phyloP scores from a whole-genome alignment of 2,113 vertebrate species.

The Melanotaenia duboulayi region DNA sequence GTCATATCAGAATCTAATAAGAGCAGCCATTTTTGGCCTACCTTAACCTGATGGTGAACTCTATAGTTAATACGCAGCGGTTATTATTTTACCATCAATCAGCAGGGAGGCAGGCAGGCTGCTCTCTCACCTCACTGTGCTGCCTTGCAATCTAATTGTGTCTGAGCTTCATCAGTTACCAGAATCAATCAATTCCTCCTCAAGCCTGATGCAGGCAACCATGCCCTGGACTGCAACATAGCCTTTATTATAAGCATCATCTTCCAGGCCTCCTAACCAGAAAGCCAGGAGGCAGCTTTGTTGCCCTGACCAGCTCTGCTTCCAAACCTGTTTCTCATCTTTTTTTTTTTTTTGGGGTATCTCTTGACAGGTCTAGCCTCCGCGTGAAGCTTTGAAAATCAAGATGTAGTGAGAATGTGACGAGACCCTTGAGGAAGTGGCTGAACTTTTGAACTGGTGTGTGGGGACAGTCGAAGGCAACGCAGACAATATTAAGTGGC shows the following conservation, averaged over 20 bases:
- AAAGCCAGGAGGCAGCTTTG: constrained; percentile 84
- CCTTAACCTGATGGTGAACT: constrained; percentile 97
- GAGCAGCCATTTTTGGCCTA: constrained; percentile 90
- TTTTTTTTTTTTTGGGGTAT: constrained; percentile 82
- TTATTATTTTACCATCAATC: constrained; percentile 99
- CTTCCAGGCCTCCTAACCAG: constrained; percentile 88
- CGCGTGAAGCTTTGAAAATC: constrained; percentile 76
- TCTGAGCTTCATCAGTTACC: constrained; percentile 95
- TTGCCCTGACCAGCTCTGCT: constrained; percentile 68
- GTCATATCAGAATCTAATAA: constrained; percentile 92
- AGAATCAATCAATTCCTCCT: constrained; percentile 91
- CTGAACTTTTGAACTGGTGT: constrained; percentile 83
- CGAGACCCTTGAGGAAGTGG: constrained; percentile 82
- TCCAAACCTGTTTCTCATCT: constrained; percentile 89
- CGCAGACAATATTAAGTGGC: constrained; percentile 77
- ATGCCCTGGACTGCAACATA: constrained; percentile 84
- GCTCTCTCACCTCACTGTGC: constrained; percentile 91
- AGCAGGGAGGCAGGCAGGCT: constrained; percentile 81
- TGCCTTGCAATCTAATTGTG: constrained; percentile 98
- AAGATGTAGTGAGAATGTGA: constrained; percentile 80
- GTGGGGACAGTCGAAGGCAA: constrained; percentile 66
- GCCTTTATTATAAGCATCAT: constrained; percentile 91
- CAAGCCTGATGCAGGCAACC: constrained; percentile 85
- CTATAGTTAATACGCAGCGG: constrained; percentile 94
- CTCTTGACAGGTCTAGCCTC: constrained; percentile 80